Conservation (phyloP, 2,797 vertebrate species). For the Furcifer pardalis region DNA sequence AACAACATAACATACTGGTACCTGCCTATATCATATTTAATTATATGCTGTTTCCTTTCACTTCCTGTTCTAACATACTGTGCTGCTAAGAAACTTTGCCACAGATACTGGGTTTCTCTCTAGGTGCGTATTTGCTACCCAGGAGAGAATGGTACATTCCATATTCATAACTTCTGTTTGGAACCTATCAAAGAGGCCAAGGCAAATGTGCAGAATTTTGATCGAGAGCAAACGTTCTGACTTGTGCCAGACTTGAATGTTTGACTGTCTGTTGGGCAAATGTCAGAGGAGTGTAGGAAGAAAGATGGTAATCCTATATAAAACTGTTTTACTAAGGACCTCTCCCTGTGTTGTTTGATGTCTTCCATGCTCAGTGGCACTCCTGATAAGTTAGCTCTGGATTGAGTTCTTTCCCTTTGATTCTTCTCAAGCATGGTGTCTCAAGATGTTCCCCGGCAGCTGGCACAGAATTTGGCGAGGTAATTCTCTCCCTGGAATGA, state of each 20-base stretch:
- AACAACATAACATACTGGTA: background rate
- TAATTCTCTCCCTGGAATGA: too few species aligned
- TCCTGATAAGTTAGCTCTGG: too few species aligned
- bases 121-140: background rate
- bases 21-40: background rate
- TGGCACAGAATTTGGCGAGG: too few species aligned
- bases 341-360: background rate
- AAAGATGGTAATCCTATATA: background rate
- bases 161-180: constrained; percentile 13
- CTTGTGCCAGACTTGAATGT: background rate
- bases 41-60: constrained; percentile 18
- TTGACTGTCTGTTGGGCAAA: background rate
- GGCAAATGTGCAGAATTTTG: background rate
- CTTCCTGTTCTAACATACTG: background rate
- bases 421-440: too few species aligned
- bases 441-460: too few species aligned
- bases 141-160: background rate
- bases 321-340: background rate
- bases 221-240: constrained; percentile 11
- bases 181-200: background rate
- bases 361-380: too few species aligned
- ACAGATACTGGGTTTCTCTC: constrained; percentile 12
- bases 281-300: background rate
- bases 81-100: background rate
- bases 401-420: too few species aligned